Evolutionary conservation across 2,113 vertebrate genomes (phyloP), one percentile per base, ranked within the genome.

Genomic region (Coryphaenoides rupestris): DNA sequence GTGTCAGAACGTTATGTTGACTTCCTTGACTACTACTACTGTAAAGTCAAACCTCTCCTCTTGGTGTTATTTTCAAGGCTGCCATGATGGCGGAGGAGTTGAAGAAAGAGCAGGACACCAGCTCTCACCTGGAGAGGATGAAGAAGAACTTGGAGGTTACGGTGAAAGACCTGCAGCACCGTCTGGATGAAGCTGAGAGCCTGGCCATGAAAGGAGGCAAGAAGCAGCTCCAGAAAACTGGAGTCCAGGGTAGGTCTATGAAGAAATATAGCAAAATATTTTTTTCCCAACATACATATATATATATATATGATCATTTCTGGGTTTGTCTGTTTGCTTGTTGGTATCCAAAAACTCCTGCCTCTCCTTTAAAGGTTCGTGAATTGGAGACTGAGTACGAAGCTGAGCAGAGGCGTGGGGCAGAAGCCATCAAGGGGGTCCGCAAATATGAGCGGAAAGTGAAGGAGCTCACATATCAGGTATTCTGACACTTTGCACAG

Each of bases 111-210:
- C 92, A 95, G 84, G 93, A 94, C 66, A 93, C 93, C 55, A 95
- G 89, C 59, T 81, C 91, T 87, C 94, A 98, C 74, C 87, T 96
- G 86, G 95, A 97, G 86, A 84, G 94, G 53, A 98, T 96, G 95
- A 98, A 94, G 91, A 98, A 96, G 92, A 97, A 97, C 89, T 89
- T 93, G 90, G 95, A 97, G 74, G 62, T 87, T 62, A 90, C 90
- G 10, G 90, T 90, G 63, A 91, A 90, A 66, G 90, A 90, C 76
- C 83, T 91, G 73, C 88, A 89, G 62, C 94, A 96, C 65, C 93
- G 93, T 15, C 89, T 98, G 13, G 94, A 98, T 71, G 95, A 96
- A 21, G 94, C 94, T 52, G 94, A 97, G 70, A 94, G 90, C 73
- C 73, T 95, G 86, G 93, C 92, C 14, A 77, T 95, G 82, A 93